Percentiles rank a stretch among this genome's conserved stretches.
Conservation (phyloP, 2,888 invertebrate species). For the Polymixis lichenea region DNA sequence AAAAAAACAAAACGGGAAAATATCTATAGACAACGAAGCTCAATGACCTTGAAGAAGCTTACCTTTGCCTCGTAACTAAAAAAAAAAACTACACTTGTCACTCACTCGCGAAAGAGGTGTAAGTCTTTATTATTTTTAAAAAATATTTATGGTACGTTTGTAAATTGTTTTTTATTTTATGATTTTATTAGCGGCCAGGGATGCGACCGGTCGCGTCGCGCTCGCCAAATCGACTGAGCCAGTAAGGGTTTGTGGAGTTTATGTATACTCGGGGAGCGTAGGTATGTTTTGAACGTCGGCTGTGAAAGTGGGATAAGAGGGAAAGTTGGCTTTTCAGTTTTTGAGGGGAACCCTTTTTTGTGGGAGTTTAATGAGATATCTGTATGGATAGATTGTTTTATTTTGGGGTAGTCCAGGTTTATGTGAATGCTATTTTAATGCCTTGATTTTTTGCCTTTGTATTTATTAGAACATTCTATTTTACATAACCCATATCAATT, state of each 20-base stretch:
- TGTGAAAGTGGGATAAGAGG: slow-evolving; percentile 33
- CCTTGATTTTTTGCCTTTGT: too few relatives aligned
- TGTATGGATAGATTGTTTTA: too few relatives aligned
- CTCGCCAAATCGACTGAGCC: slow-evolving; percentile 70
- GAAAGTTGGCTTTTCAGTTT: not conserved
- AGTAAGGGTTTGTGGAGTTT: slow-evolving; percentile 38
- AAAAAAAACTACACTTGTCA: slow-evolving; percentile 30
- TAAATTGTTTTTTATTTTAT: slow-evolving; percentile 24
- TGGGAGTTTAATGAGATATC: not conserved
- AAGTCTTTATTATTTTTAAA: slow-evolving; percentile 11
- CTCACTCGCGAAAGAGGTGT: slow-evolving; percentile 36
- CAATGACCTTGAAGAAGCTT: slow-evolving; percentile 47
- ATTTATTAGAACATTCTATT: too few relatives aligned
- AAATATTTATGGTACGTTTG: slow-evolving; percentile 14
- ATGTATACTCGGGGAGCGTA: slow-evolving; percentile 58
- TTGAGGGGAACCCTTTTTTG: not conserved
- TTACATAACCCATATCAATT: too few relatives aligned
- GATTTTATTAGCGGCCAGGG: slow-evolving; percentile 5
- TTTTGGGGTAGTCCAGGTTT: not conserved
- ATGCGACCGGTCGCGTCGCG: slow-evolving; percentile 55
- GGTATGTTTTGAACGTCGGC: slow-evolving; percentile 45
- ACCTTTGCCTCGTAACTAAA: slow-evolving; percentile 40
- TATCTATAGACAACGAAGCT: slow-evolving; percentile 33
- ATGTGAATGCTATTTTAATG: not conserved
- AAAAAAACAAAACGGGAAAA: slow-evolving; percentile 43